Percentiles rank a stretch among this genome's conserved stretches.
These are phyloP conservation scores for Neria commutata DNA, from an alignment of 2,888 invertebrate species.

Conservation along the genomic window DNA sequence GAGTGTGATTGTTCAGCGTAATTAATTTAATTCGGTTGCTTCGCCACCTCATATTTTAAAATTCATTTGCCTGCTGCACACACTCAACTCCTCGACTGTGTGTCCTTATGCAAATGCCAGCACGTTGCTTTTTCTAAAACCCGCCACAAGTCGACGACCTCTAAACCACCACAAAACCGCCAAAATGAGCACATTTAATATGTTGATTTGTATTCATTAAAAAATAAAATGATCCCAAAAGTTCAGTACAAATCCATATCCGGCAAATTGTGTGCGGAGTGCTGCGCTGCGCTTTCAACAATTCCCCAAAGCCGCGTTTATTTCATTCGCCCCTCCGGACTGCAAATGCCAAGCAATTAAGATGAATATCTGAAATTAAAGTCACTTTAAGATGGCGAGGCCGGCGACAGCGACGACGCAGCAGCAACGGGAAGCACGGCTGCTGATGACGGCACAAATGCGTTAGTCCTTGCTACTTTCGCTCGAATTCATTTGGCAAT, in stretches of 20 bases:
- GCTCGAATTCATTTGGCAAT: neutral
- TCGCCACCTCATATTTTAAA: too few species aligned
- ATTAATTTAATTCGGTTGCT: too few species aligned
- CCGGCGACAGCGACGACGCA: neutral
- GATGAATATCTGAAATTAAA: constrained; percentile 50
- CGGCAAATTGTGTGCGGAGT: neutral
- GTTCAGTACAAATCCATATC: neutral
- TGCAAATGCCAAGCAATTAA: constrained; percentile 37
- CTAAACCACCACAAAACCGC: neutral
- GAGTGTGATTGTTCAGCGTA: too few species aligned
- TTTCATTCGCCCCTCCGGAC: neutral
- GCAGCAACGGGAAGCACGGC: neutral
- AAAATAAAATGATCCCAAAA: neutral
- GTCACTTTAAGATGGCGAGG: constrained; percentile 32
- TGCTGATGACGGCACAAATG: neutral
- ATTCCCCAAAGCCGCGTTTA: too few species aligned
- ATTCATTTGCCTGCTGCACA: too few species aligned
- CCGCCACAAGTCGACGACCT: neutral
- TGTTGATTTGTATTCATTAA: constrained; percentile 1
- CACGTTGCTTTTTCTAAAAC: too few species aligned
- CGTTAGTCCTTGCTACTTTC: neutral
- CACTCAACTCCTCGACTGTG: too few species aligned
- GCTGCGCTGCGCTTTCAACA: too few species aligned
- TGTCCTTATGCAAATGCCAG: too few species aligned
- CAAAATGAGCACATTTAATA: too few species aligned